A percentile compares a stretch with the other conserved stretches of the same genome.
Evolutionary conservation across 2,797 vertebrate species (phyloP).

Genomic region (Pyrocephalus nanus): DNA sequence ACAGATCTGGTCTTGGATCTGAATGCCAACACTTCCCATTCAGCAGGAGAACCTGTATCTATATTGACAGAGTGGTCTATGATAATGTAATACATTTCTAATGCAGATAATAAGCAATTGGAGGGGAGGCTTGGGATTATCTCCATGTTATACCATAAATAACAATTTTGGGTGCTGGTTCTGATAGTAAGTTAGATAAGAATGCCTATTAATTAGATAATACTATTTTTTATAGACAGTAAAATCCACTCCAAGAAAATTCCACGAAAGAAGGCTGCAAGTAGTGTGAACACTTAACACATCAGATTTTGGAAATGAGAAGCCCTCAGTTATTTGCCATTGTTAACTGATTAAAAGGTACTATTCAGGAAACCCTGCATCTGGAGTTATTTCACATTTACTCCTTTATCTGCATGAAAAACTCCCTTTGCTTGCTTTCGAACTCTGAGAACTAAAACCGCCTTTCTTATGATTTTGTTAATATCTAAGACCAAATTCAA

Average conservation of each 20-base stretch:
- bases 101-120: neutral
- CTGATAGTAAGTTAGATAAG: neutral
- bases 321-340: neutral
- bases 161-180: neutral
- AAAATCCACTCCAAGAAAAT: neutral
- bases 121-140: neutral
- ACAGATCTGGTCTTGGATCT: neutral
- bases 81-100: neutral
- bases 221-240: neutral
- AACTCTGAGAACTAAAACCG: neutral
- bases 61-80: neutral
- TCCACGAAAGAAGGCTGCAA: neutral
- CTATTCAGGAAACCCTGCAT: neutral
- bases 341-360: neutral
- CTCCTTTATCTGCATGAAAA: neutral
- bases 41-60: neutral
- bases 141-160: neutral
- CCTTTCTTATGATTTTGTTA: neutral
- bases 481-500: neutral
- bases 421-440: neutral
- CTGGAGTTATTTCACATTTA: neutral
- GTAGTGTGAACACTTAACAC: neutral
- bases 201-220: neutral
- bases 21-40: neutral
- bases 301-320: neutral